Evolutionary conservation across 2,797 vertebrate species (phyloP), one percentile per base, ranked within the genome.

Genomic region (Gambelia wislizenii): DNA sequence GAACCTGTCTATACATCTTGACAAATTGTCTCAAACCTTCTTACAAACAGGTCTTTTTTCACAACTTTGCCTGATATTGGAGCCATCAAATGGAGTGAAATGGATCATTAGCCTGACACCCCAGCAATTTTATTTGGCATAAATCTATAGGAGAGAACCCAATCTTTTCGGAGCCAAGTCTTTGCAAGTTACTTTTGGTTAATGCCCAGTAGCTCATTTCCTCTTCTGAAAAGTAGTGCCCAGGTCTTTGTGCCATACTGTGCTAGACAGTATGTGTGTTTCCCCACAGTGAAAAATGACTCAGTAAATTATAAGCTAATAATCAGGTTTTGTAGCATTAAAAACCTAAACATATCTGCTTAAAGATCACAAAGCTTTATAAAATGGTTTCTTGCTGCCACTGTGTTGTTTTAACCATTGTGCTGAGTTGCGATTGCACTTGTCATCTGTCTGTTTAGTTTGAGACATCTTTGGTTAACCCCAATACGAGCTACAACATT

Each of bases 401-500:
- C 0, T 0, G 59, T 75, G 47, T 67, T 86, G 20, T 69, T 25
- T 83, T n/a, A 27, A 83, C 80, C 76, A 27, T 79, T 90, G 7
- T 76, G 10, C 85, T 89, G 2, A 88, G 79, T 54, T 86, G 39
- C 88, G 84, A 80, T n/a, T 44, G 59, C 89, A 49, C 79, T 30
- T 79, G 69, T 8, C 33, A 5, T 67, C 87, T 20, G 33, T 88
- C 2, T 92, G 27, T 89, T 78, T 47, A 49, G 44, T 30, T 7
- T 64, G 30, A 25, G 44, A 44, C 9, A 25, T 76, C 91, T 92
- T 85, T 77, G n/a, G 85, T 88, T 93, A n/a, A 61, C 74, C 39
- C 42, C 2, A 79, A 4, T 39, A 52, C 1, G 70, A 3, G 22
- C 47, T 90, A 25, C 33, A 89, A 85, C 84, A 89, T 83, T 83